Evolutionary conservation across 2,113 vertebrate species (phyloP), one percentile per base, ranked within the genome.

Genomic region (Eretmochelys imbricata): DNA sequence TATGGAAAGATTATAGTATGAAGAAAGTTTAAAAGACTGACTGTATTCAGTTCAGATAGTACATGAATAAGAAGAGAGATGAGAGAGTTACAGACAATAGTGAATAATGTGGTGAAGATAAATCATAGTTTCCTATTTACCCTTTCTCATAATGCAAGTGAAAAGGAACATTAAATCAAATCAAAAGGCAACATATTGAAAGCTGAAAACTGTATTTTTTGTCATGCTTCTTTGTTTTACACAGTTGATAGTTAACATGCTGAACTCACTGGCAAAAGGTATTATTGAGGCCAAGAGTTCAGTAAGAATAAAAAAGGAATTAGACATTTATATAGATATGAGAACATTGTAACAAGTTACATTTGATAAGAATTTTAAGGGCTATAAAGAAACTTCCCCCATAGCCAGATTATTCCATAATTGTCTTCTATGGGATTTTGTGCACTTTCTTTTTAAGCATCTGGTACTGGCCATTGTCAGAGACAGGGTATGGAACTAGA

Each of bases 31-130:
- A 35, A 89, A 83, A 53, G 1, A 65, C 4, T 55, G 76, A 46
- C 57, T 12, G 0, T 49, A 11, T 80, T 89, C 19, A 89, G 29
- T 31, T 90, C 48, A 48, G 1, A 50, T 1, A 42, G 22, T 6
- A 53, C 4, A 24, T 62, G 14, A 2, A 50, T 51, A 87, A 0
- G 3, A 92, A 10, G 13, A 86, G 1, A 88, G 88, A 51, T 49
- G 0, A 72, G 59, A 13, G 84, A 31, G 82, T 91, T 62, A 27
- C 2, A 82, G 2, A 2, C 4, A 93, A 76, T 55, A 93, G 80
- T 95, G 87, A 95, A 93, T 85, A 87, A 89, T 91, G 83, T 91
- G 93, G 89, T 91, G 82, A 82, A 88, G 78, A 85, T 94, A 96
- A 96, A 92, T 92, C 5, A 29, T 35, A 5, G 14, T 85, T 94